A percentile compares a stretch with the other conserved stretches of the same genome.
Evolutionary conservation across 2,113 vertebrate genomes (phyloP).

Genomic region (Riparia riparia): DNA sequence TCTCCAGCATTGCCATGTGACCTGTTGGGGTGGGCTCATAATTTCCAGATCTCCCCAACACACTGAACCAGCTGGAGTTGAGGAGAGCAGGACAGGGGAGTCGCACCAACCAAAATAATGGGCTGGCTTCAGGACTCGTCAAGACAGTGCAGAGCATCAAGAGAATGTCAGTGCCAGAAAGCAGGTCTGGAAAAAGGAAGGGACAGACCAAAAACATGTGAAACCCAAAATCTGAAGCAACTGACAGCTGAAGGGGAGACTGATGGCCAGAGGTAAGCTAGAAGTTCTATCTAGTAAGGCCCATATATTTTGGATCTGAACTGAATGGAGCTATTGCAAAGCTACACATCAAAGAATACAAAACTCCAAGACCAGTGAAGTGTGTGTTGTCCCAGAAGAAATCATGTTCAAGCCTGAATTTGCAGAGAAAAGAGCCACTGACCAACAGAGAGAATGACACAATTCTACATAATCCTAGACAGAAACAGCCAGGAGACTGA

Average conservation of each 20-base stretch:
- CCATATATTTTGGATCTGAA: neutral
- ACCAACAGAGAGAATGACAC: neutral
- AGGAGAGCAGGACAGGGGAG: neutral
- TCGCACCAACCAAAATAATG: neutral
- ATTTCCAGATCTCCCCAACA: neutral
- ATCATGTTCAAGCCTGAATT: neutral
- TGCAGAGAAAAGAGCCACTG: neutral
- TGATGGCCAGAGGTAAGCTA: neutral
- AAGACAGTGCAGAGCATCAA: neutral
- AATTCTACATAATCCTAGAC: neutral
- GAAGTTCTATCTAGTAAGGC: neutral
- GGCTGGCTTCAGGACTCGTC: neutral
- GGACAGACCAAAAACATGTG: neutral
- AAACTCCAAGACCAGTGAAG: neutral
- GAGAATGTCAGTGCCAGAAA: neutral
- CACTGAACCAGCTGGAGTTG: neutral
- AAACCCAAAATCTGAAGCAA: neutral
- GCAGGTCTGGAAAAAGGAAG: neutral
- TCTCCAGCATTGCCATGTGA: accelerated
- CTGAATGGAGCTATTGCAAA: neutral
- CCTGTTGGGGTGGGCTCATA: accelerated
- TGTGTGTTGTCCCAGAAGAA: neutral
- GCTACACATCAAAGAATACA: neutral
- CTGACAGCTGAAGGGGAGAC: neutral
- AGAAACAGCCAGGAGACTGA: neutral